Evolutionary conservation across 2,113 vertebrate species (phyloP).

Genomic region (Arothron firmamentum): DNA sequence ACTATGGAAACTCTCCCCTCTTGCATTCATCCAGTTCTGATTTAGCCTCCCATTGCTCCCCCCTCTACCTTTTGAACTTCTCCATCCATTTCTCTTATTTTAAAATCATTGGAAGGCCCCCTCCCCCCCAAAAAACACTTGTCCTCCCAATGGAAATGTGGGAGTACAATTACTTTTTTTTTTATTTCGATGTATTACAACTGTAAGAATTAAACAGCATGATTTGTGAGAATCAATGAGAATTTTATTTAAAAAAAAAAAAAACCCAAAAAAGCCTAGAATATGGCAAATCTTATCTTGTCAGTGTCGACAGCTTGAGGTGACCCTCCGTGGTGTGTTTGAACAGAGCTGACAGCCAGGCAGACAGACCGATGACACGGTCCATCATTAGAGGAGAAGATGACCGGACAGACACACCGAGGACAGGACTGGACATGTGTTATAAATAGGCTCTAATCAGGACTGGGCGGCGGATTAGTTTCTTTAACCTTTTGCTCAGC

Average conservation of each 20-base stretch:
- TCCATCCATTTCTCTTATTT: not conserved
- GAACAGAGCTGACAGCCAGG: not conserved
- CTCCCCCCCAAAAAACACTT: no score
- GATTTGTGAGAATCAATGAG: no score
- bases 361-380: slow-evolving; percentile 12
- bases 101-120: no score
- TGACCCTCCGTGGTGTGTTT: not conserved
- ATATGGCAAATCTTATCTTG: no score
- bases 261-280: no score
- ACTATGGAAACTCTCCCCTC: slow-evolving; percentile 48
- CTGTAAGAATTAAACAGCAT: no score
- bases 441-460: slow-evolving; percentile 72
- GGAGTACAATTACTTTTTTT: no score
- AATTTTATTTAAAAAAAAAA: no score
- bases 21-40: slow-evolving; percentile 1
- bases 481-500: slow-evolving; percentile 63
- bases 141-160: no score
- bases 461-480: slow-evolving; percentile 67
- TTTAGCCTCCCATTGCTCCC: slow-evolving; percentile 2
- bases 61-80: slow-evolving; percentile 5
- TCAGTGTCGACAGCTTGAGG: slow-evolving; percentile 2
- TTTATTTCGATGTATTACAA: no score
- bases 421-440: slow-evolving; percentile 17
- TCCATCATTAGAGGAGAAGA: slow-evolving; percentile 17
- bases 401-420: slow-evolving; percentile 28